phyloP scores from a whole-genome alignment of 2,888 invertebrate species.

The Chymomyza fuscimana region DNA sequence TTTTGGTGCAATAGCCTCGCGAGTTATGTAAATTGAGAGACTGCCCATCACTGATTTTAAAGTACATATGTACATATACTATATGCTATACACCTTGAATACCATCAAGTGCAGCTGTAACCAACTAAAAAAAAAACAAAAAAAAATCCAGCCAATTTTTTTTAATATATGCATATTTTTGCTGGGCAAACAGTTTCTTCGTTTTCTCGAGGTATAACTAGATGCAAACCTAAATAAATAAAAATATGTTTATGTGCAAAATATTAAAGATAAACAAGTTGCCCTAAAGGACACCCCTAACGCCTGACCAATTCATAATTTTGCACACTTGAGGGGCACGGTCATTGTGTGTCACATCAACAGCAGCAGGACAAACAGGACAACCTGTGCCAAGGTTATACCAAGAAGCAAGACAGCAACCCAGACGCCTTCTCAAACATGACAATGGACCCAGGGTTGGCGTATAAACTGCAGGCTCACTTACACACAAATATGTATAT shows the following conservation, averaged over 20 bases:
- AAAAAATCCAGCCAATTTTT: constrained; percentile 39
- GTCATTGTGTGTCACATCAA: constrained; percentile 27
- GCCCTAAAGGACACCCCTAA: constrained; percentile 29
- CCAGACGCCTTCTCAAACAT: constrained; percentile 4
- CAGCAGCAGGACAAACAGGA: constrained; percentile 27
- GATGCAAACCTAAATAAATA: constrained; percentile 75
- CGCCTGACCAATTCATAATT: constrained; percentile 74
- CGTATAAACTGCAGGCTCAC: constrained; percentile 69
- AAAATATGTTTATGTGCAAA: constrained; percentile 78
- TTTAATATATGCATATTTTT: constrained; percentile 64
- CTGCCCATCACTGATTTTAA: no score
- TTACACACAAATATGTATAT: no score
- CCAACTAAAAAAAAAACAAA: background rate
- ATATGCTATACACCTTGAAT: no score
- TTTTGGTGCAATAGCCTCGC: no score
- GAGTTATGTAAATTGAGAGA: no score
- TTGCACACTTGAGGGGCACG: constrained; percentile 58
- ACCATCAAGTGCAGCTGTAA: no score
- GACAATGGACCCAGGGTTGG: constrained; percentile 12
- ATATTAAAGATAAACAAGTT: constrained; percentile 76
- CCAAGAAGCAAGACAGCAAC: constrained; percentile 18
- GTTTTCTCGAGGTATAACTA: constrained; percentile 35
- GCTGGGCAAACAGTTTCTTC: constrained; percentile 45
- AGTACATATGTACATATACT: no score
- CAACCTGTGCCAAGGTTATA: constrained; percentile 67